Evolutionary conservation across 2,888 invertebrate genomes (phyloP), one percentile per base, ranked within the genome.

Genomic region (Spisula solida): DNA sequence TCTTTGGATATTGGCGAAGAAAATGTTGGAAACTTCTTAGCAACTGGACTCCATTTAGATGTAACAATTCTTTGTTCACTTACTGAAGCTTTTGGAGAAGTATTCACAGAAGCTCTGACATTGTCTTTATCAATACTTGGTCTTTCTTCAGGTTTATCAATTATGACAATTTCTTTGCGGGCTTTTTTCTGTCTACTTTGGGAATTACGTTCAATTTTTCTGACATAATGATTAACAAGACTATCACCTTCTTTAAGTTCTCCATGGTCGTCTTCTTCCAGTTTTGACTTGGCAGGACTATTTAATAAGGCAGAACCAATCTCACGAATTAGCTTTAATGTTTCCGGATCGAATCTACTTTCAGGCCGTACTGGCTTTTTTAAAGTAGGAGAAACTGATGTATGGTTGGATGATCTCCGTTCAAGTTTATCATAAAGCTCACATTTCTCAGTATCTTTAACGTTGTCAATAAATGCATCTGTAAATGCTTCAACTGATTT

Each of bases 261-360:
- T 25, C 92, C 92, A 29, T 88, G 90, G 16, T 86, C 88, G 29
- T 93, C 91, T 18, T 93, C 92, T 34, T 92, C 92, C 0, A 90
- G 85, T 60, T 94, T 90, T 25, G 90, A 41, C 84, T 91, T 93
- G n/a, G 91, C 90, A 25, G 95, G 95, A 87, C 94, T 94, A 79
- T 93, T 93, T 51, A 94, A 85, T 29, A 95, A 90, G 16, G 94
- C 94, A 4, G 94, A 94, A 12, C 95, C 95, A 34, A 95, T 94
- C 80, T 95, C 95, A 70, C 95, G 87, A 48, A 95, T 94, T 18
- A 95, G 87, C 18, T 94, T 93, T 79, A 95, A 91, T 41, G 94
- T 95, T 80, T 94, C 93, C 16, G 91, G 78, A 87, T 95, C 94
- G 90, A 94, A 93, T 55, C 92, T 81, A 31, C 89, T 93, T 41